Base-by-base conservation (phyloP, 2,888 invertebrate species). In the Tiliacea citrago region DNA sequence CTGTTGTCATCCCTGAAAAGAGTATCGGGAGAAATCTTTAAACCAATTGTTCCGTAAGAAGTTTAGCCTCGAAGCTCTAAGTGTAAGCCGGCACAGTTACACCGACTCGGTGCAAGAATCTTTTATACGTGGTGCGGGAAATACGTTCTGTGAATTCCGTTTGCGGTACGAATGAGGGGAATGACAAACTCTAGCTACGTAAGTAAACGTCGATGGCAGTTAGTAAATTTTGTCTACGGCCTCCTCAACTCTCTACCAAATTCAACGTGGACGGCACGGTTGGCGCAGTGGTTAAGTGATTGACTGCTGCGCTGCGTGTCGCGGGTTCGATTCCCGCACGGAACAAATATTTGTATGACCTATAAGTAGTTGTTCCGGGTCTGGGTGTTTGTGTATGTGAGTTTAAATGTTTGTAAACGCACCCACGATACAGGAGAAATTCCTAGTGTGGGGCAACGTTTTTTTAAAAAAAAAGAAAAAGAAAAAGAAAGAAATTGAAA, bases 11-110 rank as follows among this genome's bases (percentile, higher is more conserved):
- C n/a, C 35, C 35, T 18, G 24, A n/a, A 60, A 49, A 21, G n/a
- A 65, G 65, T 58, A 79, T 45, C 75, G 68, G 45, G 65, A 80
- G 67, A 77, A 80, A 81, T 80, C 67, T 81, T 77, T 65, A 63
- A 76, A 81, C n/a, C 81, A 68, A 81, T 80, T 76, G 81, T 81
- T 69, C 58, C 42, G 60, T 63, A 67, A 81, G 71, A 81, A 60
- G n/a, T 72, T 58, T 42, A 72, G 49, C 42, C 66, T 75, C 69
- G 47, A 35, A 66, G 69, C 61, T 79, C 7, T 42, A 49, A 63
- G 66, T 57, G 67, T 63, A 81, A 71, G 67, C 63, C 58, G 63
- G 39, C 35, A 57, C 29, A 12, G 76, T 68, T 51, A 60, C 71
- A 76, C 49, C 24, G 60, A 60, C 60, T 57, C 77, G 68, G 76